A percentile compares a stretch with the other conserved stretches of the same genome.
phyloP scores from a whole-genome alignment of 2,797 vertebrate genomes.

The Perdix hodgsoniae region DNA sequence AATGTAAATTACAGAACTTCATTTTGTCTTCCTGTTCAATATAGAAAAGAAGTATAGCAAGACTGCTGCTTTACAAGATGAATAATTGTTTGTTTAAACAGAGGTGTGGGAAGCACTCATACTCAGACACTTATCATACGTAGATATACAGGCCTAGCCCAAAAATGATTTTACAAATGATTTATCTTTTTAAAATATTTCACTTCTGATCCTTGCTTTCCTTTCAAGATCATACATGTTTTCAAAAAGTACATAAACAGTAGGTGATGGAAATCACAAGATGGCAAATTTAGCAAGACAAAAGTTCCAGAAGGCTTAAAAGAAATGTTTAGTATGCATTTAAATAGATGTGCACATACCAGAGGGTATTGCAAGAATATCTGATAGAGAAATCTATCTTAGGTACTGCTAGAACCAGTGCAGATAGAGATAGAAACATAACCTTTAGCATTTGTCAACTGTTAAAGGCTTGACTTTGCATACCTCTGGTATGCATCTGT shows the following conservation, averaged over 20 bases:
- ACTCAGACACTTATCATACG: not conserved
- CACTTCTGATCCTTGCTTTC: not conserved
- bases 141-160: not conserved
- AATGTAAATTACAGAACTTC: not conserved
- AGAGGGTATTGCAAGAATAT: not conserved
- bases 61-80: not conserved
- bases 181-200: not conserved
- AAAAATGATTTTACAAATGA: not conserved
- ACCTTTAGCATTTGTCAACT: not conserved
- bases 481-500: conserved; percentile 53
- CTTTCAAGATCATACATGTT: not conserved
- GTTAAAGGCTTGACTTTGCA: not conserved
- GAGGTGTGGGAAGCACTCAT: not conserved
- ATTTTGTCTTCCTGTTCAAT: not conserved
- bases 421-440: not conserved
- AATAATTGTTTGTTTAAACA: not conserved
- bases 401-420: not conserved
- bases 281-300: not conserved
- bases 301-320: not conserved
- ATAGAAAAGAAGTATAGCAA: not conserved
- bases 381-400: not conserved
- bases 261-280: not conserved
- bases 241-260: not conserved
- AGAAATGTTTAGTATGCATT: not conserved
- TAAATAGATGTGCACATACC: not conserved